Evolutionary conservation across 2,113 vertebrate genomes (phyloP).

Genomic region (Myrmecobius fasciatus): DNA sequence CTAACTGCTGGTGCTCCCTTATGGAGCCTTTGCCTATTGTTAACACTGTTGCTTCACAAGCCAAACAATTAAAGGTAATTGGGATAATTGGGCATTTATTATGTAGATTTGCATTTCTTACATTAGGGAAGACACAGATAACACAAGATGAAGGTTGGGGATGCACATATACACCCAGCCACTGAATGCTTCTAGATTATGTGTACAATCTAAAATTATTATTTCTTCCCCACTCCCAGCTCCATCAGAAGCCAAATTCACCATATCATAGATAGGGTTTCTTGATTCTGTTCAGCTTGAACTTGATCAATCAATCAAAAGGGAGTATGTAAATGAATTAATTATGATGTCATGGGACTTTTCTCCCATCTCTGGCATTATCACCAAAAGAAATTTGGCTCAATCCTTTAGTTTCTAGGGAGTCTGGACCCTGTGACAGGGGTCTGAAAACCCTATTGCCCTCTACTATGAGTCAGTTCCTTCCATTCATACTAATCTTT

Average conservation of each 20-base stretch:
- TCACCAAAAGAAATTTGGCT: neutral
- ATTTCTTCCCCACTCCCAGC: neutral
- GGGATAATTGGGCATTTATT: conserved; percentile 79
- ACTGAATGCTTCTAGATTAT: conserved; percentile 9
- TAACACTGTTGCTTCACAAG: conserved; percentile 65
- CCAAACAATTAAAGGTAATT: conserved; percentile 81
- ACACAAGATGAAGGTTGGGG: conserved; percentile 52
- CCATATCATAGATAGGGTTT: neutral
- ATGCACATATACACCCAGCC: conserved; percentile 44
- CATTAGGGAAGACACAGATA: conserved; percentile 62
- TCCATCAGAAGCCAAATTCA: neutral
- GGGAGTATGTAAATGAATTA: conserved; percentile 28
- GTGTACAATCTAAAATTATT: neutral
- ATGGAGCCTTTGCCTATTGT: conserved; percentile 40
- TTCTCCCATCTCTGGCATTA: neutral
- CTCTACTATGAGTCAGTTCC: neutral
- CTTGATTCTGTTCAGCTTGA: neutral
- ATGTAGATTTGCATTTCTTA: conserved; percentile 75
- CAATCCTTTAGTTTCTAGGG: neutral
- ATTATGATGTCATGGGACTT: neutral
- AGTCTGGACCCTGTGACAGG: conserved; percentile 1
- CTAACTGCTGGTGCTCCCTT: conserved; percentile 38
- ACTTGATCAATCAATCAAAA: conserved; percentile 52
- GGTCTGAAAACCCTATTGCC: neutral
- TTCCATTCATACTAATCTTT: conserved; percentile 62